Evolutionary conservation across 2,113 vertebrate genomes (phyloP).

Genomic region (Labeo rohita): DNA sequence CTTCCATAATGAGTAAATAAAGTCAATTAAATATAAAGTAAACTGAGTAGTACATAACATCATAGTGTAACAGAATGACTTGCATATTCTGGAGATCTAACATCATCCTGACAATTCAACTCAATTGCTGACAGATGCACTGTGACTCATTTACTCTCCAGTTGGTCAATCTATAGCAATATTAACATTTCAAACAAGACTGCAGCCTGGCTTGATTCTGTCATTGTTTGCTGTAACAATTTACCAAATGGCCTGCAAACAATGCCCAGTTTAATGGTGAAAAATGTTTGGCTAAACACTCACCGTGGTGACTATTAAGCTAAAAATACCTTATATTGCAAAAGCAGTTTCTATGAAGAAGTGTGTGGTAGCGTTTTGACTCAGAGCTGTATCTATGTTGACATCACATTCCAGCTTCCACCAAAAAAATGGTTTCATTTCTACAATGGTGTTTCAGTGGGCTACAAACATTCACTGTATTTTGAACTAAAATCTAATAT

Average conservation of each 20-base stretch:
- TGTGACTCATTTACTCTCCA: slow-evolving; percentile 5
- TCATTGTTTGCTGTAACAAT: neutral
- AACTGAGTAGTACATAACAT: neutral
- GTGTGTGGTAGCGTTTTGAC: neutral
- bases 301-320: neutral
- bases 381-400: neutral
- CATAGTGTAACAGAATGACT: neutral
- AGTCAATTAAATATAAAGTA: neutral
- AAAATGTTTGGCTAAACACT: neutral
- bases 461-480: neutral
- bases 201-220: neutral
- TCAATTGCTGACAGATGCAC: neutral
- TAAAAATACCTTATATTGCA: neutral
- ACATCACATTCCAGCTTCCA: slow-evolving; percentile 3
- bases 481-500: neutral
- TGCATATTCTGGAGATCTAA: neutral
- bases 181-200: neutral
- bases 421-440: neutral
- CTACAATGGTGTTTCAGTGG: neutral
- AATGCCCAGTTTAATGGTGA: neutral
- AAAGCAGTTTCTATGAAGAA: neutral
- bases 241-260: neutral
- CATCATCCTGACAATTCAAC: neutral
- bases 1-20: neutral
- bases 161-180: slow-evolving; percentile 3